These are phyloP conservation scores for Cheumatopsyche charites DNA, from an alignment of 1,140 invertebrate species.

Conservation along the genomic window DNA sequence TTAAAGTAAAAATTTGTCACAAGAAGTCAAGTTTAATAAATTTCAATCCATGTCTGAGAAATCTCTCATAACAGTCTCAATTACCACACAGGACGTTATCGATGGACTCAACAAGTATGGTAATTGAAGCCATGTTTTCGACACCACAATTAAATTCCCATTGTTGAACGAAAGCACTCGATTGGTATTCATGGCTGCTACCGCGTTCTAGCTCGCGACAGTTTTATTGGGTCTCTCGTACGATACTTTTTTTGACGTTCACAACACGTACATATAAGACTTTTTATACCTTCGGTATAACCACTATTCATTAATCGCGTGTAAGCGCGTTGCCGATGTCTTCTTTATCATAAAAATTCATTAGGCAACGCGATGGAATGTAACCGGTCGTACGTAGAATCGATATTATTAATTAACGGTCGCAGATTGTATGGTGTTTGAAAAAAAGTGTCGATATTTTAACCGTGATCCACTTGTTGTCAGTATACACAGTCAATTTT, in stretches of 20 bases:
- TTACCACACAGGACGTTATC: background rate
- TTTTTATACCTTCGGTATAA: too few relatives aligned
- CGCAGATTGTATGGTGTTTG: background rate
- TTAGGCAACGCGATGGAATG: constrained; percentile 37
- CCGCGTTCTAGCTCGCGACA: constrained; percentile 36
- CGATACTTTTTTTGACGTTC: too few relatives aligned
- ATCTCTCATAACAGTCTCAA: too few relatives aligned
- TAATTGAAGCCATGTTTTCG: constrained; percentile 4
- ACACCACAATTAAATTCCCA: background rate
- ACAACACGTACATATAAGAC: too few relatives aligned
- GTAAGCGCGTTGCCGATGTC: constrained; percentile 28
- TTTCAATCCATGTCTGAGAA: too few relatives aligned
- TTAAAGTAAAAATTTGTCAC: too few relatives aligned
- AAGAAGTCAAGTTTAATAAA: too few relatives aligned
- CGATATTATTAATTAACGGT: constrained; percentile 27
- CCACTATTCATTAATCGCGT: constrained; percentile 13
- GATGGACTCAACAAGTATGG: background rate
- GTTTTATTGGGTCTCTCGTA: constrained; percentile 30
- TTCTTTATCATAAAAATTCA: constrained; percentile 42
- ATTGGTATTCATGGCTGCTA: constrained; percentile 37
- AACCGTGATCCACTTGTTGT: too few relatives aligned
- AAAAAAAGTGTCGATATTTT: too few relatives aligned
- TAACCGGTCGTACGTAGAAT: constrained; percentile 12
- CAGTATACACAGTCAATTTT: too few relatives aligned
- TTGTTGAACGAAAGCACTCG: background rate